Base-by-base conservation (phyloP, 2,888 invertebrate genomes). In the Lepas anatifera region DNA sequence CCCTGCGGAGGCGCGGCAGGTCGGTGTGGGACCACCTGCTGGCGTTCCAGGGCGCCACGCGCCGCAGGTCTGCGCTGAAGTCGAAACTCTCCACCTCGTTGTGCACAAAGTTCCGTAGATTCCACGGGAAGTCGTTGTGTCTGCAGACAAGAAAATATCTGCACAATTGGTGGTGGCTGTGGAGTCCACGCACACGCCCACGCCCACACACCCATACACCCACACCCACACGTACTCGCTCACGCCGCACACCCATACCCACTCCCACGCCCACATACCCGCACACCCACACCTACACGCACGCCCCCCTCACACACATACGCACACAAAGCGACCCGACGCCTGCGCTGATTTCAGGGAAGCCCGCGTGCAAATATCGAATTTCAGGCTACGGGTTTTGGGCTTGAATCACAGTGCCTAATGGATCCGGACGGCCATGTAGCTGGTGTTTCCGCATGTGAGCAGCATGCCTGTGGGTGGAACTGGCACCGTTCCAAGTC, bases 1-100 rank as follows among this genome's bases (percentile, higher is more conserved):
- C 90, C 75, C 85, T 84, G 76, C 87, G 85, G 76, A 94, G 84
- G 77, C 93, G 85, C 71, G 90, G 89, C 77, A 95, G 89, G 81
- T 95, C 95, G 37, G 95, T 95, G 79, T 95, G 94, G 76, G 92
- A 92, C 92, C 92, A 93, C 80, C 87, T 87, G 78, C 89, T 89
- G 76, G 86, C 85, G 75, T 89, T 87, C 92, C 92, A 92, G 75
- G 92, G 90, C 77, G 90, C 89, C 75, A 87, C 85, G 75, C 85
- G 84, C 75, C 86, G 82, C 70, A 89, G 82, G 79, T 88, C 86
- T 79, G 86, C 84, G 74, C 85, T 85, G 80, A 89, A 88, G 79
- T 88, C 87, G 75, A 92, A 90, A 79, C 90, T 89, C 80, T 89
- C 88, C 76, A 92, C 86, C 79, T 88, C 87, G 81, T 92, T 92